phyloP scores from a whole-genome alignment of 2,113 vertebrate species.

The Oceanodroma tethys region DNA sequence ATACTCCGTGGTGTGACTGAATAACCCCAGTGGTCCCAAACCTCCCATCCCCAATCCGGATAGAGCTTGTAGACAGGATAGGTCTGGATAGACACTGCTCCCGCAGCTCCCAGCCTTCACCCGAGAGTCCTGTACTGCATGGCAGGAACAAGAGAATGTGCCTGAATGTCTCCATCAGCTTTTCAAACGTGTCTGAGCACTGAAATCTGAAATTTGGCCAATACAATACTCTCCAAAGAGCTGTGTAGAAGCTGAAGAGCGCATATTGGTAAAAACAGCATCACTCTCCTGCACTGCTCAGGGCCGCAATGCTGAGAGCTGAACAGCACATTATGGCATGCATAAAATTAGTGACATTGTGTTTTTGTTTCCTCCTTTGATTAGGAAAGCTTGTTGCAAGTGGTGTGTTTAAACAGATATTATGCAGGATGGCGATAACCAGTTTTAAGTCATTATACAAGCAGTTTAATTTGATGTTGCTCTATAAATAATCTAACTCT shows the following conservation, averaged over 20 bases:
- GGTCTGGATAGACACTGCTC: not conserved
- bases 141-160: not conserved
- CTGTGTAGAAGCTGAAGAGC: not conserved
- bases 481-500: conserved; percentile 66
- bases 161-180: not conserved
- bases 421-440: conserved; percentile 51
- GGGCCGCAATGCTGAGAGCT: not conserved
- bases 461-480: conserved; percentile 72
- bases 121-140: not conserved
- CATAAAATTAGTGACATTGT: conserved; percentile 37
- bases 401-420: conserved; percentile 57
- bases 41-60: not conserved
- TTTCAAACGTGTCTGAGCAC: not conserved
- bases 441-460: conserved; percentile 64
- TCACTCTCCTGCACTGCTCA: not conserved
- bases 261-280: not conserved
- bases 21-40: not conserved
- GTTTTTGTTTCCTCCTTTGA: conserved; percentile 40
- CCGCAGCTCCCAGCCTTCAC: not conserved
- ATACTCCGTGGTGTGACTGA: not conserved
- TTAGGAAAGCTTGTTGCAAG: conserved; percentile 42
- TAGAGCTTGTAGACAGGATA: not conserved
- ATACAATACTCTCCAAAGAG: not conserved
- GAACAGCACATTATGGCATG: not conserved
- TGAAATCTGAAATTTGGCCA: not conserved